Percentiles rank a stretch among this genome's conserved stretches.
These are phyloP conservation scores for Odocoileus virginianus DNA, from an alignment of 2,113 vertebrate genomes.

Conservation along the genomic window DNA sequence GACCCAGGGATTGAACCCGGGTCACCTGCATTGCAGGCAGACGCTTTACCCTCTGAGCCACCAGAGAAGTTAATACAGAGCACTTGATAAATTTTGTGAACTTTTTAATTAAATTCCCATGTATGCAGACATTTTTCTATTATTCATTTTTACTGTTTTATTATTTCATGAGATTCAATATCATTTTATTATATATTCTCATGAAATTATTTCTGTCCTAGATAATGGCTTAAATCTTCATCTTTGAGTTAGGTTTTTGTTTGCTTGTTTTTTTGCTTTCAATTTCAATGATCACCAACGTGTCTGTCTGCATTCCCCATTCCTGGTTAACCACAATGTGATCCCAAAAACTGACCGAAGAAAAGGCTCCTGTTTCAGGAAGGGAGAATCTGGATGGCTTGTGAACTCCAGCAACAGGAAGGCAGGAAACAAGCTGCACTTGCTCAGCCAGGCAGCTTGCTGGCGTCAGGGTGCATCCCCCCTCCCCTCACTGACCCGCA, in stretches of 20 bases:
- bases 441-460: not conserved
- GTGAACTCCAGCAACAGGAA: not conserved
- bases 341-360: no score
- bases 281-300: not conserved
- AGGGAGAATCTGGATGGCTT: not conserved
- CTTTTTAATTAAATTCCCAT: not conserved
- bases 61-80: not conserved
- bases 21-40: no score
- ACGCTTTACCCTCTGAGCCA: no score
- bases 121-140: not conserved
- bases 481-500: accelerated
- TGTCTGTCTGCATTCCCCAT: accelerated
- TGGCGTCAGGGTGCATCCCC: accelerated
- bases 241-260: not conserved
- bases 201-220: not conserved
- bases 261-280: not conserved
- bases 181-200: not conserved
- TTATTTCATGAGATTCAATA: not conserved
- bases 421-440: not conserved
- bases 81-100: not conserved
- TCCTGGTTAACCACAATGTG: accelerated
- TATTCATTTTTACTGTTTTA: not conserved
- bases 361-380: not conserved
- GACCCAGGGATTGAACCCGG: no score
- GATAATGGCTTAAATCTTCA: not conserved